These are phyloP conservation scores for Phyllostomus hastatus DNA, from an alignment of 2,113 vertebrate species.

Conservation along the genomic window DNA sequence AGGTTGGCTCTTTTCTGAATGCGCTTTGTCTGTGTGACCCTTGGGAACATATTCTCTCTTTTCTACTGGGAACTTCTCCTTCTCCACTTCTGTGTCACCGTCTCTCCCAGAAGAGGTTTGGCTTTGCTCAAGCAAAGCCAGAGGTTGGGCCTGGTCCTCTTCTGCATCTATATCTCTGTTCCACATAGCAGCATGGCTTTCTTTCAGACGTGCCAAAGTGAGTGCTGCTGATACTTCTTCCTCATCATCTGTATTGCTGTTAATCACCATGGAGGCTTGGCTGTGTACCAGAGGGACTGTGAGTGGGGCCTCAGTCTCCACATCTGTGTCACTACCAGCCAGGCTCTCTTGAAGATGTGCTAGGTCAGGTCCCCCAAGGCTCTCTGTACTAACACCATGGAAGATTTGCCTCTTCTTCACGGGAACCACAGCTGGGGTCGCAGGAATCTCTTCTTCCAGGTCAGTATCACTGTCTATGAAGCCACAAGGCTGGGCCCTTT, in stretches of 20 bases:
- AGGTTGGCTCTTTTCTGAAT: not conserved
- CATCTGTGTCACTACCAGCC: not conserved
- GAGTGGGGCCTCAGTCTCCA: not conserved
- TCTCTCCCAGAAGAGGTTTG: not conserved
- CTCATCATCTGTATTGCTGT: constrained; percentile 36
- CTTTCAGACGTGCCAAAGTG: constrained; percentile 54
- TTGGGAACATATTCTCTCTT: not conserved
- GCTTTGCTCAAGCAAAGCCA: not conserved
- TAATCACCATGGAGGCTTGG: not conserved
- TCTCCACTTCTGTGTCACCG: not conserved
- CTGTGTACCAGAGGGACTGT: not conserved
- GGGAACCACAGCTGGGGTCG: not conserved
- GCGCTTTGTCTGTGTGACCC: not conserved
- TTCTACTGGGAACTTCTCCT: not conserved
- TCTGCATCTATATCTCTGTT: not conserved
- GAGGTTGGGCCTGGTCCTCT: not conserved
- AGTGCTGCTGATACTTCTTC: constrained; percentile 54
- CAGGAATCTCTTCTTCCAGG: constrained; percentile 24
- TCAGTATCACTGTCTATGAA: constrained; percentile 48
- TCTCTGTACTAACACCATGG: not conserved
- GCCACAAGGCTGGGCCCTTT: not conserved
- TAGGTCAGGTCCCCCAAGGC: not conserved
- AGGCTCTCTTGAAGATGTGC: not conserved
- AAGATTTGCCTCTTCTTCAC: not conserved
- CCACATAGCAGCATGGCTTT: not conserved